Conservation (phyloP, 2,113 vertebrate species). For the Colossoma macropomum region DNA sequence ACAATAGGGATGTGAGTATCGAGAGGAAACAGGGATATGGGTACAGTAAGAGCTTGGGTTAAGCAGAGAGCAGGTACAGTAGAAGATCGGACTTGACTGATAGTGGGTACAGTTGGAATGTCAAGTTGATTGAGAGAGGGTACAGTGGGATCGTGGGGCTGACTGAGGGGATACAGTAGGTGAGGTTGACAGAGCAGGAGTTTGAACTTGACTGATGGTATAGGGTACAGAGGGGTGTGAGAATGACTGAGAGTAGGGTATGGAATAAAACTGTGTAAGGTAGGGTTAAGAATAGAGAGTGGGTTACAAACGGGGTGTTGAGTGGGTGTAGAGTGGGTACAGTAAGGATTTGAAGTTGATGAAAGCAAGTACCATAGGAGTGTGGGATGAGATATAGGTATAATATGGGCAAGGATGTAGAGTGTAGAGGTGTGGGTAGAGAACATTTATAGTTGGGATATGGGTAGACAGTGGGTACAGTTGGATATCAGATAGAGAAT, state of each 20-base stretch:
- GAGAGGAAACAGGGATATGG: not conserved
- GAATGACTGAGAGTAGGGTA: no score
- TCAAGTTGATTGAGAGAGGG: not conserved
- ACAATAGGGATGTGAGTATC: not conserved
- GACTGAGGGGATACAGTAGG: no score
- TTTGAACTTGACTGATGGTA: no score
- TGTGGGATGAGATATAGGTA: constrained; percentile 2
- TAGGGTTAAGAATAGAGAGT: no score
- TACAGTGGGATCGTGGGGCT: not conserved
- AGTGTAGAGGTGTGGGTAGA: no score
- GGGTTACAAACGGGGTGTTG: no score
- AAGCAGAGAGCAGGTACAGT: not conserved
- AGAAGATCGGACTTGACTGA: not conserved
- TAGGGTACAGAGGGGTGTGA: no score
- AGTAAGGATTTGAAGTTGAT: not conserved
- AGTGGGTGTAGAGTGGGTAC: not conserved
- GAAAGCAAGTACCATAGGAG: not conserved
- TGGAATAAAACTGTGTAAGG: no score
- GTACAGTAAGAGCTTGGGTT: not conserved
- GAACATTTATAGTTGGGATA: not conserved
- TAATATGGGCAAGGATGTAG: not conserved
- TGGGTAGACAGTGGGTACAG: not conserved
- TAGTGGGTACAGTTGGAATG: not conserved
- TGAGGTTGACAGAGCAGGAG: not conserved
- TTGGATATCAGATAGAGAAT: not conserved